Evolutionary conservation across 2,888 invertebrate genomes (phyloP), one percentile per base, ranked within the genome.

Genomic region (Phyto melanocephala): DNA sequence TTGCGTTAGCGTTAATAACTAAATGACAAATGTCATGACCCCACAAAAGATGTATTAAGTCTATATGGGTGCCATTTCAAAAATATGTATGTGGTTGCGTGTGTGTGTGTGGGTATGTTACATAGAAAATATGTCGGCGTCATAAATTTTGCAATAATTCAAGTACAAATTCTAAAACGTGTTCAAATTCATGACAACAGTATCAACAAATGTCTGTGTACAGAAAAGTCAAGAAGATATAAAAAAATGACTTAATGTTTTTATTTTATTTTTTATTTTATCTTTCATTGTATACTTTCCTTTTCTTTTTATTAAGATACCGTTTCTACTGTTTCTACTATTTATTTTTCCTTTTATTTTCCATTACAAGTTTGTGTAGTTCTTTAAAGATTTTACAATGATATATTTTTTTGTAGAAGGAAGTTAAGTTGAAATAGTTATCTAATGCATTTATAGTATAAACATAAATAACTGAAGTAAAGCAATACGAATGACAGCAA

Each of bases 1-100:
- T 62, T 72, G n/a, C n/a, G n/a, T 28, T 28, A 6, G 50, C 35
- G 68, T 52, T 78, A 54, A 74, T 60, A 37, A 42, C 40, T 28
- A 8, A 42, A 65, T 81, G 78, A 65, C 81, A 81, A 81, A 70
- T 81, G 68, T 58, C 62, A 74, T 52, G 77, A 75, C 81, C 70
- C 74, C 15, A 76, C 42, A 42, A 24, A 35, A 35, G 35, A 56
- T 24, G 58, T 28, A 6, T 35, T 17, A 35, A 40, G 37, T 50
- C 17, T 62, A 50, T 17, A 3, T 5, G 6, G 28, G 6, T 60
- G 50, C 60, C n/a, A n/a, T 11, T 52, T 7, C 40, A 5, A 11
- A 15, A 40, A 10, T 37, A n/a, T n/a, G n/a, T 28, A 6, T 28
- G 28, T 17, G 8, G 22, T n/a, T 50, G 50, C 20, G 15, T 8